These are phyloP conservation scores for Cydia amplana DNA, from an alignment of 1,140 invertebrate species.

Conservation along the genomic window DNA sequence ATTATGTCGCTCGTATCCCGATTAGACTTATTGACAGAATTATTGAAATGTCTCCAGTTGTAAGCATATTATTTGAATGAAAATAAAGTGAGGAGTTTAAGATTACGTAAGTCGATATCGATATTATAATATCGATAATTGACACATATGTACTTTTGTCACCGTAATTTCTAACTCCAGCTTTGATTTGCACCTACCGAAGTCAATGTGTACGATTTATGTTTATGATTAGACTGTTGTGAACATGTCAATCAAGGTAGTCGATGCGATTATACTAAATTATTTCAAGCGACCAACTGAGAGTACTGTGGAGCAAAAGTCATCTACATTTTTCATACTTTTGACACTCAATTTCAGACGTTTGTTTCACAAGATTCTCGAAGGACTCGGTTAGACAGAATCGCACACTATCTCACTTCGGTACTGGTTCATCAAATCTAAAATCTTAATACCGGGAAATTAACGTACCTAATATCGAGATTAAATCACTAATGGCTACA, in stretches of 20 bases:
- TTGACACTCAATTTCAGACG: conserved; percentile 27
- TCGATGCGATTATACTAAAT: neutral
- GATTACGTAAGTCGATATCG: neutral
- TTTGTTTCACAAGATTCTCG: conserved; percentile 17
- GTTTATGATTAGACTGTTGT: neutral
- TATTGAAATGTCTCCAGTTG: too few relatives aligned
- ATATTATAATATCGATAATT: too few relatives aligned
- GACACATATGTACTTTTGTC: neutral
- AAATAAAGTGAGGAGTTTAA: neutral
- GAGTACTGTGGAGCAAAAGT: conserved; percentile 4
- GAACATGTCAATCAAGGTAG: neutral
- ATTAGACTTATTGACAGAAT: too few relatives aligned
- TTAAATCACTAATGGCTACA: neutral
- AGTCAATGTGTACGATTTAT: too few relatives aligned
- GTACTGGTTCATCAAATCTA: conserved; percentile 9
- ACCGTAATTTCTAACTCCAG: neutral
- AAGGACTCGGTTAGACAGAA: conserved; percentile 12
- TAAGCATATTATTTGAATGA: neutral
- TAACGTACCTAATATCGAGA: neutral
- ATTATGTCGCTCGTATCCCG: too few relatives aligned
- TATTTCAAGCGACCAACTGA: neutral
- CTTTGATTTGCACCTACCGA: neutral
- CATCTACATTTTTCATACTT: conserved; percentile 23
- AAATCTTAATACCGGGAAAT: neutral
- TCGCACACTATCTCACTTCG: conserved; percentile 28